These are phyloP conservation scores for Panthera leo DNA, from an alignment of 2,113 vertebrate genomes.

Conservation along the genomic window DNA sequence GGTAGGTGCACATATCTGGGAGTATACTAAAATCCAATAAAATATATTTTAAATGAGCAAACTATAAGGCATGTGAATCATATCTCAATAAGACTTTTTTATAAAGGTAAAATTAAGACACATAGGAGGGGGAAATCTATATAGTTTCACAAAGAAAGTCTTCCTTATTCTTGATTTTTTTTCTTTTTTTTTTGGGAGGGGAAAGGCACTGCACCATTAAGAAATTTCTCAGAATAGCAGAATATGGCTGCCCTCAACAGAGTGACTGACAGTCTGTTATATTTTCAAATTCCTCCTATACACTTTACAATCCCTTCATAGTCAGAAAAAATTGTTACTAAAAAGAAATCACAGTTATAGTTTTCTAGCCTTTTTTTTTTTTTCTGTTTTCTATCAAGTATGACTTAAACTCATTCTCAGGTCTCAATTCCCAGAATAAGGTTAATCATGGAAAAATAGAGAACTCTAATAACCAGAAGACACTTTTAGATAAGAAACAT, in stretches of 20 bases:
- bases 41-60: neutral
- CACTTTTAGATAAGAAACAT: neutral
- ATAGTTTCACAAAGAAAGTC: neutral
- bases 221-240: neutral
- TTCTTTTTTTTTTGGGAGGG: neutral
- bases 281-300: neutral
- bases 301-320: neutral
- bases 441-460: neutral
- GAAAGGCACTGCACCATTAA: neutral
- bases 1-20: neutral
- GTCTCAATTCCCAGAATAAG: neutral
- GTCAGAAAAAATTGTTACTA: neutral
- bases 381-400: neutral
- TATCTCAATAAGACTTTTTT: neutral
- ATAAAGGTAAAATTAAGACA: neutral
- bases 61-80: neutral
- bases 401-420: neutral
- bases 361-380: neutral
- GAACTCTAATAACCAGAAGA: neutral
- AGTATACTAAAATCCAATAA: neutral
- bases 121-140: too few species aligned
- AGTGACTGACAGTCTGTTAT: neutral
- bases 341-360: neutral
- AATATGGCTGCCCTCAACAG: neutral
- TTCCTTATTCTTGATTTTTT: neutral